Conservation (phyloP, 2,113 vertebrate species). For the Corvus cornix region DNA sequence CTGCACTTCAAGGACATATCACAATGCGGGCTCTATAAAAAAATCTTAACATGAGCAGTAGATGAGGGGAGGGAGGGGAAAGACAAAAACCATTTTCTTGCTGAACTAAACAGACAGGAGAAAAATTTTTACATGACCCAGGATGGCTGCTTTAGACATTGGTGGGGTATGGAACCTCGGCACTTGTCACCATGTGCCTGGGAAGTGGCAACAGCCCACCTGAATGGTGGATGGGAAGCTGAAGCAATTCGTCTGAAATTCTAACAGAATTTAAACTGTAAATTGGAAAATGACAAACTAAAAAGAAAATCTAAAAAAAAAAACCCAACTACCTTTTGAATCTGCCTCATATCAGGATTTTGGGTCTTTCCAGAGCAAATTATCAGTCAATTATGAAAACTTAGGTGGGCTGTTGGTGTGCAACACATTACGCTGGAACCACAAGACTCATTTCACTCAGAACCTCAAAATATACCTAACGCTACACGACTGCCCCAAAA, state of each 20-base stretch:
- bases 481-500: not conserved
- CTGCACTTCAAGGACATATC: conserved; percentile 73
- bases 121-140: conserved; percentile 57
- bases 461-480: conserved; percentile 34
- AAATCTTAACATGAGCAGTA: conserved; percentile 58
- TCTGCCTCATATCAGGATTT: not conserved
- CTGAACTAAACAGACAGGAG: conserved; percentile 66
- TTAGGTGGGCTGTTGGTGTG: conserved; percentile 41
- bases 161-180: not conserved
- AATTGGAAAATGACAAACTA: not conserved
- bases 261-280: not conserved
- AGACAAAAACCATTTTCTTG: conserved; percentile 72
- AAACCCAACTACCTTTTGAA: not conserved
- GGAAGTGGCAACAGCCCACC: not conserved
- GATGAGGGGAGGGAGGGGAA: not conserved
- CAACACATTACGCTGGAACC: not conserved
- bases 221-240: not conserved
- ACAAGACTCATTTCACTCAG: conserved; percentile 44
- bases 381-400: conserved; percentile 18
- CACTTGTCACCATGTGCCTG: not conserved
- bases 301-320: not conserved
- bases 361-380: conserved; percentile 55
- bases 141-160: conserved; percentile 53
- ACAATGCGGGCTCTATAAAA: conserved; percentile 67
- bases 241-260: fast-evolving